A percentile compares a stretch with the other conserved stretches of the same genome.
Evolutionary conservation across 2,113 vertebrate species (phyloP).

Genomic region (Cavia aperea): DNA sequence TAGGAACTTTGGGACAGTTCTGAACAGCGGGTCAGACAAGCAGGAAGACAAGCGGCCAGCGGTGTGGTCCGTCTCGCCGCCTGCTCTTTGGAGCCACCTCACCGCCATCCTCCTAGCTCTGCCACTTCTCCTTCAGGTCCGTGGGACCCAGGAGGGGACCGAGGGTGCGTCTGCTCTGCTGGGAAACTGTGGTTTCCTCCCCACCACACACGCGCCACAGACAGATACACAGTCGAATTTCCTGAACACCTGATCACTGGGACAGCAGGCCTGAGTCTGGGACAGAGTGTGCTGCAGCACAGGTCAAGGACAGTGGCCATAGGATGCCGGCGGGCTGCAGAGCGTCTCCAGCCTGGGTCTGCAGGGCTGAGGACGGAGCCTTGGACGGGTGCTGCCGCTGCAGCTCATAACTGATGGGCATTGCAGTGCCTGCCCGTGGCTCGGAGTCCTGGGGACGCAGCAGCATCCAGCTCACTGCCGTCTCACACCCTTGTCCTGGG

Average conservation of each 20-base stretch:
- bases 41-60: fast-evolving
- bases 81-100: fast-evolving
- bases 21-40: too few species aligned
- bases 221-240: not conserved
- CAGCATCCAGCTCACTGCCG: not conserved
- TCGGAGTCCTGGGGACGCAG: not conserved
- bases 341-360: fast-evolving
- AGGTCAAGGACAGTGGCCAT: not conserved
- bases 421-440: fast-evolving
- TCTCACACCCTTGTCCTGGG: fast-evolving
- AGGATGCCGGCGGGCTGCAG: not conserved
- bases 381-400: fast-evolving
- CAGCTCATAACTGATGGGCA: fast-evolving
- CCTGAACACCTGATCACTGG: not conserved
- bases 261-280: not conserved
- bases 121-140: not conserved
- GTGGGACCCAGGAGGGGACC: not conserved
- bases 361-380: not conserved
- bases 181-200: fast-evolving
- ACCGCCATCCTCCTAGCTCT: not conserved
- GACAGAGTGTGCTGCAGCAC: too few species aligned
- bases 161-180: fast-evolving
- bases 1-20: not conserved
- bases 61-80: fast-evolving
- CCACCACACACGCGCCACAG: not conserved